Evolutionary conservation across 2,888 invertebrate species (phyloP).

Genomic region (Drosophila prolongata): DNA sequence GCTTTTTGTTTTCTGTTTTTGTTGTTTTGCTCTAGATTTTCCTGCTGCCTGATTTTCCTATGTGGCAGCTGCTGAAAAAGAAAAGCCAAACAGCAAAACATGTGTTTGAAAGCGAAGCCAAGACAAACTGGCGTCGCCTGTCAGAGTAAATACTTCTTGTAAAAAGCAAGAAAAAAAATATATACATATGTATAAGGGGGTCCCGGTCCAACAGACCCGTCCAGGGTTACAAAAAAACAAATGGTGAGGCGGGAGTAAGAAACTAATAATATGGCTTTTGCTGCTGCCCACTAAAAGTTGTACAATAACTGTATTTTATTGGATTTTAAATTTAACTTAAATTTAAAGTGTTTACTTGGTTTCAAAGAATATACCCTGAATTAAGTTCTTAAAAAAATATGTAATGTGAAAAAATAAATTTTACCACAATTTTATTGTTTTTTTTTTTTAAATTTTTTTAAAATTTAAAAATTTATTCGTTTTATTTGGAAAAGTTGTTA

Average conservation of each 20-base stretch:
- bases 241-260: not conserved
- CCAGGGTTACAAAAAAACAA: conserved; percentile 1
- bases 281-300: not conserved
- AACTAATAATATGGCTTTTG: conserved; percentile 33
- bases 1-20: conserved; percentile 26
- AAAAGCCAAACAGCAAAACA: conserved; percentile 33
- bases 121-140: conserved; percentile 62
- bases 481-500: too few species aligned
- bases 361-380: too few species aligned
- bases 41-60: conserved; percentile 22
- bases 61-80: conserved; percentile 47
- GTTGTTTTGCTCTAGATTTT: conserved; percentile 56
- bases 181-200: conserved; percentile 6
- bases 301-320: too few species aligned
- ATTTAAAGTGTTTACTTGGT: too few species aligned
- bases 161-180: conserved; percentile 31
- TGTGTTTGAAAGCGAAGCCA: conserved; percentile 54
- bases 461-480: too few species aligned
- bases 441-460: too few species aligned
- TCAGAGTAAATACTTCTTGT: conserved; percentile 30
- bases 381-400: too few species aligned
- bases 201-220: not conserved
- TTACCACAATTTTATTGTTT: too few species aligned
- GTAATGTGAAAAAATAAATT: too few species aligned
- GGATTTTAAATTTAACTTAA: too few species aligned